These are phyloP conservation scores for Hypselothyrea guttata DNA, from an alignment of 2,888 invertebrate genomes.

Conservation along the genomic window DNA sequence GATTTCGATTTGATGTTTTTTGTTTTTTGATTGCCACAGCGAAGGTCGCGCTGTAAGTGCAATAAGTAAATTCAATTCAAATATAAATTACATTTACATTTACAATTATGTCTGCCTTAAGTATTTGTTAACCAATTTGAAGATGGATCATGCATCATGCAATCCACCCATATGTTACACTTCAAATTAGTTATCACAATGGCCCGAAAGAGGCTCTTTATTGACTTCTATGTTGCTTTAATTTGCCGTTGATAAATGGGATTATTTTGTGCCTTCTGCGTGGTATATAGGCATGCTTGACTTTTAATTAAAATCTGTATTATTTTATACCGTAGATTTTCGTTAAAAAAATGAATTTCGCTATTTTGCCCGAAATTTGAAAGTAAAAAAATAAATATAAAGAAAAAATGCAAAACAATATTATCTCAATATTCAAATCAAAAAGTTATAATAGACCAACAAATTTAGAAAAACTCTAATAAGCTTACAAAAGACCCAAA, in stretches of 20 bases:
- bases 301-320: neutral
- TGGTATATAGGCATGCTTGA: conserved; percentile 18
- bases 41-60: conserved; percentile 47
- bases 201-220: no score
- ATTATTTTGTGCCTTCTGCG: conserved; percentile 34
- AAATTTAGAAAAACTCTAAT: no score
- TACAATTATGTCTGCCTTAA: conserved; percentile 23
- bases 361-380: no score
- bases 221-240: neutral
- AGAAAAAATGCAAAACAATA: no score
- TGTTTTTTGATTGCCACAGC: conserved; percentile 47
- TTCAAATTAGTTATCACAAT: conserved; percentile 18
- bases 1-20: conserved; percentile 28
- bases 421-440: no score
- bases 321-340: no score
- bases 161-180: conserved; percentile 17
- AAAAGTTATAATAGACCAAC: no score
- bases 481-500: no score
- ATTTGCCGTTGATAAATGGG: conserved; percentile 1
- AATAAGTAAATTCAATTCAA: conserved; percentile 49
- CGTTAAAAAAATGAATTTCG: no score
- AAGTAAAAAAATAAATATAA: no score
- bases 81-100: conserved; percentile 69
- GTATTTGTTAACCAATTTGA: conserved; percentile 53
- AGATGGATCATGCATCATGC: conserved; percentile 19